Evolutionary conservation across 1,140 invertebrate species (phyloP).

Genomic region (Bradysia coprophila): DNA sequence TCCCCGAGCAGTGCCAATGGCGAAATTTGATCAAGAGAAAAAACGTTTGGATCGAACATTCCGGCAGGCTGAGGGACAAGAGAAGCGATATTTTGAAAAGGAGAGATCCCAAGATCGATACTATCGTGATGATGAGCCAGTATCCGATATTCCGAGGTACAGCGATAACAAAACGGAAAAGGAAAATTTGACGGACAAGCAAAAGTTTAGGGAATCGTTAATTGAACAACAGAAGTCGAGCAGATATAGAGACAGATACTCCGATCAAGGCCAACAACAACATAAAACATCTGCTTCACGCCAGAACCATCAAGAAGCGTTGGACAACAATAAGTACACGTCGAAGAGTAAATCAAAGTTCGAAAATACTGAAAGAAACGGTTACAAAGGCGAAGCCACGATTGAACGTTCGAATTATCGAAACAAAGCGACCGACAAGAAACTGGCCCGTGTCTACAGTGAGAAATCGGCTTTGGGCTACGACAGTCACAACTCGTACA

Average conservation of each 20-base stretch:
- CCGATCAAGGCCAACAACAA: neutral
- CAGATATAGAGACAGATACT: neutral
- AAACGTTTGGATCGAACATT: neutral
- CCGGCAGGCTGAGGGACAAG: neutral
- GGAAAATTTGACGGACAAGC: conserved; percentile 3
- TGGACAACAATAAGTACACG: neutral
- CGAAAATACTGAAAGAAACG: neutral
- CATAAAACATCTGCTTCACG: too few relatives aligned
- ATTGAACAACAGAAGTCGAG: neutral
- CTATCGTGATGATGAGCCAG: neutral
- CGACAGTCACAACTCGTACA: conserved; percentile 13
- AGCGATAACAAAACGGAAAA: neutral
- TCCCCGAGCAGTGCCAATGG: neutral
- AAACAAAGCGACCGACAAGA: neutral
- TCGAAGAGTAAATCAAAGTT: neutral
- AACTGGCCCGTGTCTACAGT: neutral
- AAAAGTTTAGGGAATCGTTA: conserved; percentile 2
- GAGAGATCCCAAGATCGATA: neutral
- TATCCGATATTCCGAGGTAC: too few relatives aligned
- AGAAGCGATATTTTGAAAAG: neutral
- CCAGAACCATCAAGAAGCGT: neutral
- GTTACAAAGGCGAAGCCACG: neutral
- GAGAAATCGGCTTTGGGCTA: neutral
- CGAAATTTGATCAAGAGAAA: neutral
- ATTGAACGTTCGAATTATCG: neutral